Evolutionary conservation across 2,797 vertebrate genomes (phyloP), one percentile per base, ranked within the genome.

Genomic region (Chelon labrosus): DNA sequence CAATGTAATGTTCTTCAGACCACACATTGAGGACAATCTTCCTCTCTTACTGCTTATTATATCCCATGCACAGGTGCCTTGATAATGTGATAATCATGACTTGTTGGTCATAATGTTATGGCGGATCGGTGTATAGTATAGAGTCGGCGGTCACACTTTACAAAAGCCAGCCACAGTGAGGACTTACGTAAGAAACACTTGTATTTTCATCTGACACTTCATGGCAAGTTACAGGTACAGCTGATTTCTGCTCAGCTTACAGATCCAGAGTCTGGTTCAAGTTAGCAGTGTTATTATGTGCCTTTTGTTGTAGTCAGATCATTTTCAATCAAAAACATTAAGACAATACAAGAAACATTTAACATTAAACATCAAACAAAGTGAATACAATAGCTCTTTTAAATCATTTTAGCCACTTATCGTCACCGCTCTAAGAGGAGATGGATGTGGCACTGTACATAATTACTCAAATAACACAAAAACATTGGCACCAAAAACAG

Each of bases 251-350:
- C 65, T 84, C 75, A 64, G 37, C 62, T 80, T 60, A 80, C 84
- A 92, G 79, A 84, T 77, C 75, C 42, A 75, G 41, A 65, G 31
- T 79, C 76, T 79, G 70, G 74, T 90, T 93, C 90, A 90, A 88
- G 91, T 91, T 91, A 92, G 83, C 85, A 86, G 85, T 84, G 81
- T 88, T 89, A 85, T 82, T 80, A 88, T 91, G 88, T 91, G 91
- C 88, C 87, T 86, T 86, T 80, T 78, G 74, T 79, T 82, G 75
- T 60, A 65, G 84, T 86, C 87, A 73, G 80, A 86, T 69, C 56
- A 59, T 78, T 82, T 79, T 85, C 79, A 85, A 83, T 85, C 80
- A 76, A 86, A 83, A 84, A 88, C 82, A 84, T 81, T 86, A 84
- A 85, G 83, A 91, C 89, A 85, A 83, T 70, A 90, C 82, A 53